Percentiles rank a stretch among this genome's conserved stretches.
Conservation (phyloP, 2,113 vertebrate genomes). For the Ibidorhyncha struthersii region DNA sequence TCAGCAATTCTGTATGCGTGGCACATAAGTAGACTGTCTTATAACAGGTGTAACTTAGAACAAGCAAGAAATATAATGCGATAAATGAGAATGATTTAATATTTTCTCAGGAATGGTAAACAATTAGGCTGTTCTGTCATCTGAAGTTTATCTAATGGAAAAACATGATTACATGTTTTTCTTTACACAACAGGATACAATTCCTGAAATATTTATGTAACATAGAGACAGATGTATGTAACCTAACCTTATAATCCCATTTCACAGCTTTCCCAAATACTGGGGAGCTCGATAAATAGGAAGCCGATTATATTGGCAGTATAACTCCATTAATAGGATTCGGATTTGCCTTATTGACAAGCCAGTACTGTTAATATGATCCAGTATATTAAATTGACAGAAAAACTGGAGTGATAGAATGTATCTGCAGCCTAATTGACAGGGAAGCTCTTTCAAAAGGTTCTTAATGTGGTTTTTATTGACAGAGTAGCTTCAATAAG, state of each 20-base stretch:
- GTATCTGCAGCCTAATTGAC: slow-evolving; percentile 72
- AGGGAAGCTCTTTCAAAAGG: slow-evolving; percentile 69
- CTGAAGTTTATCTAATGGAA: slow-evolving; percentile 54
- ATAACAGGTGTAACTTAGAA: not conserved
- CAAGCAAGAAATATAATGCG: slow-evolving; percentile 26
- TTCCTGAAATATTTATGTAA: slow-evolving; percentile 70
- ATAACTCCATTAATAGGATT: slow-evolving; percentile 79
- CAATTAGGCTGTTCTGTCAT: slow-evolving; percentile 25
- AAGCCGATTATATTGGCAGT: slow-evolving; percentile 77
- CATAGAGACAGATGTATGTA: slow-evolving; percentile 65
- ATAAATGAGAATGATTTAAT: slow-evolving; percentile 54
- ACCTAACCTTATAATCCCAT: slow-evolving; percentile 78
- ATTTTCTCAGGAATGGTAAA: slow-evolving; percentile 26
- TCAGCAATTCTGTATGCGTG: not conserved
- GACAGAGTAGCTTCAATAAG: slow-evolving; percentile 60
- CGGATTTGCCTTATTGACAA: slow-evolving; percentile 77
- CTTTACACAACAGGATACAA: slow-evolving; percentile 52
- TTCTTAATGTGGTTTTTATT: slow-evolving; percentile 76
- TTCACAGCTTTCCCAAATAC: slow-evolving; percentile 72
- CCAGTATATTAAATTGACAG: slow-evolving; percentile 78
- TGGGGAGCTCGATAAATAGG: slow-evolving; percentile 74
- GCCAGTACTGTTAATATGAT: slow-evolving; percentile 73
- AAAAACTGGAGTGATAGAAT: slow-evolving; percentile 67
- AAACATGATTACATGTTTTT: slow-evolving; percentile 59
- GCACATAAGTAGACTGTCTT: not conserved